phyloP scores from a whole-genome alignment of 2,113 vertebrate genomes.

The Gila orcuttii region DNA sequence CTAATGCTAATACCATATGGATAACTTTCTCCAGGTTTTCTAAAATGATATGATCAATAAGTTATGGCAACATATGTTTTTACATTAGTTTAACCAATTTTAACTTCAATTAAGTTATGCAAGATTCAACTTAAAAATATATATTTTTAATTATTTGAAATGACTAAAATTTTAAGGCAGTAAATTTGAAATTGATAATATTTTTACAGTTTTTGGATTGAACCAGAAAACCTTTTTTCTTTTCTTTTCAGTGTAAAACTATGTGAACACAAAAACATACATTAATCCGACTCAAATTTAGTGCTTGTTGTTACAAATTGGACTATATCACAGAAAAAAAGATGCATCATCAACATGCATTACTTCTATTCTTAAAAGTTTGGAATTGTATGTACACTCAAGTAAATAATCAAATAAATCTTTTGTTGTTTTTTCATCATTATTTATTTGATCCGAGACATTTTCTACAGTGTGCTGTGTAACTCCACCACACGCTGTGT shows the following conservation, averaged over 20 bases:
- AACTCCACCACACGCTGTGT: background rate
- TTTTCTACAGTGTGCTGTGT: constrained; percentile 2
- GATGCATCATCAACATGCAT: background rate
- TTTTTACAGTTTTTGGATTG: background rate
- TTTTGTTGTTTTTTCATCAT: background rate
- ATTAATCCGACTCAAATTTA: background rate
- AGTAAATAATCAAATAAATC: background rate
- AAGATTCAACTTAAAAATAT: no score
- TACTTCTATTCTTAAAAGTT: background rate
- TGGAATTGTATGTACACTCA: background rate
- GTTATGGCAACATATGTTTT: no score
- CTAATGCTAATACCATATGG: background rate
- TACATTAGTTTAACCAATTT: no score
- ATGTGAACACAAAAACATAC: background rate
- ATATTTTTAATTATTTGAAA: no score
- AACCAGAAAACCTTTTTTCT: background rate
- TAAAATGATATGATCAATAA: background rate
- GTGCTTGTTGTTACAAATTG: background rate
- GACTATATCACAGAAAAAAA: background rate
- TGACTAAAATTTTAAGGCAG: no score
- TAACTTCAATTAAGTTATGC: no score
- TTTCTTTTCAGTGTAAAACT: background rate
- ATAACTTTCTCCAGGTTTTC: background rate
- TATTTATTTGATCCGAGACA: background rate
- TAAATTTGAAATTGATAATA: no score